phyloP scores from a whole-genome alignment of 2,113 vertebrate genomes.

The Sebastes schlegelii region DNA sequence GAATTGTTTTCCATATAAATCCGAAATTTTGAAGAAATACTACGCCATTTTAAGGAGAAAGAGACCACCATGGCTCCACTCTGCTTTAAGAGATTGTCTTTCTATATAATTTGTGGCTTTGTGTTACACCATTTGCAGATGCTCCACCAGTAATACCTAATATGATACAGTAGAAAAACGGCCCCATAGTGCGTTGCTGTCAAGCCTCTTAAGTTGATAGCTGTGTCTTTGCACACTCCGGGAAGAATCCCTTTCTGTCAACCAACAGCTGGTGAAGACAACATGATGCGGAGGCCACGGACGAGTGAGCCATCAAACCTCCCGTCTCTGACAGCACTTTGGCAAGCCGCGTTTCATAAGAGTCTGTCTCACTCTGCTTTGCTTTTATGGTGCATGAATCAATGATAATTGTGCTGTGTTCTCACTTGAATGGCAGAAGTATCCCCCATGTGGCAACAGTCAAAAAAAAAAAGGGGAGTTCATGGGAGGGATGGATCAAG shows the following conservation, averaged over 20 bases:
- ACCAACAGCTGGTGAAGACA: conserved; percentile 80
- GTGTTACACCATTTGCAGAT: conserved; percentile 52
- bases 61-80: conserved; percentile 11
- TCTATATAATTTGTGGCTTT: conserved; percentile 47
- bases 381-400: conserved; percentile 72
- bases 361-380: conserved; percentile 67
- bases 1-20: conserved; percentile 16
- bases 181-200: conserved; percentile 65
- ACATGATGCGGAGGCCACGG: conserved; percentile 76
- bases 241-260: conserved; percentile 76
- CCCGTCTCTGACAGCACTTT: conserved; percentile 74
- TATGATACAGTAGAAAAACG: conserved; percentile 62
- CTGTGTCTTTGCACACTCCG: conserved; percentile 72
- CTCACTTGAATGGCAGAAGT: conserved; percentile 62
- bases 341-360: conserved; percentile 72
- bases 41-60: not conserved
- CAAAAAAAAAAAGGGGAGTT: conserved; percentile 51
- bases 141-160: conserved; percentile 63
- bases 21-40: conserved; percentile 7
- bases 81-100: conserved; percentile 12
- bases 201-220: conserved; percentile 77
- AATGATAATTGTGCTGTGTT: conserved; percentile 72
- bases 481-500: conserved; percentile 45
- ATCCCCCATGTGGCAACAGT: conserved; percentile 59
- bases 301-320: conserved; percentile 81